Evolutionary conservation across 2,888 invertebrate genomes (phyloP), one percentile per base, ranked within the genome.

Genomic region (Pristionchus fissidentatus): DNA sequence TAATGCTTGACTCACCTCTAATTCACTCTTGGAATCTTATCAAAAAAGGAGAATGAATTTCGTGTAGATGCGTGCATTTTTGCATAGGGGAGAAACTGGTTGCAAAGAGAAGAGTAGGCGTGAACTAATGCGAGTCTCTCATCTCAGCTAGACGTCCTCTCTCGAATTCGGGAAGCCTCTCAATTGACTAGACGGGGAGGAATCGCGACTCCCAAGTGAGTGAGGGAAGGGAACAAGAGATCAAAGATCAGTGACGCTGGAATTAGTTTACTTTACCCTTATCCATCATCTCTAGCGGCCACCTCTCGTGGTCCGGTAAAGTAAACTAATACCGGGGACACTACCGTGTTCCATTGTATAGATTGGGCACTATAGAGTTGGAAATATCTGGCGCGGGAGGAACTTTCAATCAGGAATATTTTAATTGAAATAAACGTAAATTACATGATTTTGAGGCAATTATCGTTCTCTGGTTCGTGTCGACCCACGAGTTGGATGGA

Each of bases 401-500:
- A n/a, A n/a, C n/a, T 38, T 35, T 15, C 5, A 32, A 35, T 4
- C 35, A 66, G 66, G 38, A 41, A 3, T 38, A 38, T 1, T n/a
- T n/a, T n/a, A n/a, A n/a, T n/a, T n/a, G n/a, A n/a, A 15, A 19
- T 66, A 35, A 2, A 22, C 8, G 35, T 41, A 19, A 66, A 55
- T 10, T 52, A 7, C 35, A 3, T 10, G 8, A 57, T n/a, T 77
- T 57, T 10, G 62, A 85, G 89, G 66, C 88, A 88, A 43, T 86
- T 87, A 75, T 87, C 87, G 1, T 79, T 89, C 13, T 86, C 88
- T 0, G 89, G 89, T 26, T 86, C 86, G n/a, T 87, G 87, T 32
- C 87, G 87, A 43, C 87, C 89, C 5, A 87, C 87, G 15, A 79
- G 84, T 29, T 89, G 89, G 89, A 85, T 86, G 8, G 87, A 89